These are phyloP conservation scores for Pollicipes pollicipes DNA, from an alignment of 1,140 invertebrate species.

Conservation along the genomic window DNA sequence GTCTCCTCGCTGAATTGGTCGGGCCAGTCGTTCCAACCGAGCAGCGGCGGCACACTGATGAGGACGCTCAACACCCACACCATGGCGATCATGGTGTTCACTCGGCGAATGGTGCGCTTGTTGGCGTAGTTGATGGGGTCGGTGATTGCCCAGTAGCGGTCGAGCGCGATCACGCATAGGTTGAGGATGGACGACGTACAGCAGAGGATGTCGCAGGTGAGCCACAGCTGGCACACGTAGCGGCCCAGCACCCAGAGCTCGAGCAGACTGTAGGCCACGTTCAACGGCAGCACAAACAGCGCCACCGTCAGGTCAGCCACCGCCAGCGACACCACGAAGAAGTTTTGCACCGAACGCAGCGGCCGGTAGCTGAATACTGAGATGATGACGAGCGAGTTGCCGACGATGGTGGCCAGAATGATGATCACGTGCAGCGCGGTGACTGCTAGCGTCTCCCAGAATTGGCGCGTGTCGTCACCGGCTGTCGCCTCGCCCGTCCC, in stretches of 20 bases:
- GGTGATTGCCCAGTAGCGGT: constrained; percentile 88
- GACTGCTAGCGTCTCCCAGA: constrained; percentile 50
- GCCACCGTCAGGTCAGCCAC: constrained; percentile 90
- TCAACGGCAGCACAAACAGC: constrained; percentile 84
- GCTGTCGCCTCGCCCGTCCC: too few species aligned
- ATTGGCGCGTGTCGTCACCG: too few species aligned
- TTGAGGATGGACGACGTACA: constrained; percentile 94
- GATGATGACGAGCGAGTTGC: constrained; percentile 86
- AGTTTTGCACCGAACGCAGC: constrained; percentile 89
- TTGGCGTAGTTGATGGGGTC: constrained; percentile 95
- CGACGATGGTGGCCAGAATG: constrained; percentile 72
- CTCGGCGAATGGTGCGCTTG: constrained; percentile 75
- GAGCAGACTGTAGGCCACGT: constrained; percentile 77
- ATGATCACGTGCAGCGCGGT: constrained; percentile 56
- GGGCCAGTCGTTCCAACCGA: too few species aligned
- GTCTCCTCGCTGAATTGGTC: constrained; percentile 48
- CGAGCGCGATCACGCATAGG: constrained; percentile 87
- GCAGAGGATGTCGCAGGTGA: constrained; percentile 89
- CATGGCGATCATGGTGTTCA: constrained; percentile 68
- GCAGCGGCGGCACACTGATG: too few species aligned
- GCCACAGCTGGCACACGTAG: constrained; percentile 84
- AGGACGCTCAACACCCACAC: constrained; percentile 63
- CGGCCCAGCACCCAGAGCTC: constrained; percentile 78
- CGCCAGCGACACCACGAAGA: constrained; percentile 91
- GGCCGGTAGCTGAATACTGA: constrained; percentile 91